Percentiles rank a stretch among this genome's conserved stretches.
These are phyloP conservation scores for Cochlearius cochlearius DNA, from an alignment of 2,113 vertebrate species.

Conservation along the genomic window DNA sequence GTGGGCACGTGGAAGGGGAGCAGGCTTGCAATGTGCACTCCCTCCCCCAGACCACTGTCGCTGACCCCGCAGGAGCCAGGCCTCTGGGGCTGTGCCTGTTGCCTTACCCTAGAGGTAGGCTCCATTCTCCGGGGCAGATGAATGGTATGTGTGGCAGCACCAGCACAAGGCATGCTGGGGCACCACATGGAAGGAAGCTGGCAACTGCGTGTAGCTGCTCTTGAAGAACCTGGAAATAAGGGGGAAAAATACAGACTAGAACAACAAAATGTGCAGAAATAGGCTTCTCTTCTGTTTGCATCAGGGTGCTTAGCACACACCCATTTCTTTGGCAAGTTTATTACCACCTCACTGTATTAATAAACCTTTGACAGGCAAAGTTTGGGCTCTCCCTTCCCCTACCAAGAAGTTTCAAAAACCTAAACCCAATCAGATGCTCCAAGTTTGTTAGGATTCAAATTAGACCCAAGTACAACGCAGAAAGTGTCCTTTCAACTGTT, in stretches of 20 bases:
- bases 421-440: neutral
- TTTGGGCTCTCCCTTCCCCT: neutral
- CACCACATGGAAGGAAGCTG: constrained; percentile 25
- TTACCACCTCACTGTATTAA: neutral
- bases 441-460: neutral
- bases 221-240: constrained; percentile 43
- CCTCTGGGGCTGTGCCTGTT: neutral
- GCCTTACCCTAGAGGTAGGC: constrained; percentile 35
- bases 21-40: neutral
- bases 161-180: constrained; percentile 30
- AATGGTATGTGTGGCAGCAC: neutral
- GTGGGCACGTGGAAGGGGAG: rapidly evolving
- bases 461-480: neutral
- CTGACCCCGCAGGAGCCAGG: neutral
- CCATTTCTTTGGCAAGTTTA: neutral
- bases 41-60: neutral
- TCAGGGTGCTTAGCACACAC: neutral
- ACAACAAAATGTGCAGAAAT: neutral
- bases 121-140: neutral
- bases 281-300: neutral
- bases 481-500: neutral
- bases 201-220: neutral
- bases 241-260: constrained; percentile 13
- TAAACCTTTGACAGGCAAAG: neutral
- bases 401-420: neutral